Percentiles rank a stretch among this genome's conserved stretches.
Evolutionary conservation across 2,113 vertebrate species (phyloP).

Genomic region (Callaeas wilsoni): DNA sequence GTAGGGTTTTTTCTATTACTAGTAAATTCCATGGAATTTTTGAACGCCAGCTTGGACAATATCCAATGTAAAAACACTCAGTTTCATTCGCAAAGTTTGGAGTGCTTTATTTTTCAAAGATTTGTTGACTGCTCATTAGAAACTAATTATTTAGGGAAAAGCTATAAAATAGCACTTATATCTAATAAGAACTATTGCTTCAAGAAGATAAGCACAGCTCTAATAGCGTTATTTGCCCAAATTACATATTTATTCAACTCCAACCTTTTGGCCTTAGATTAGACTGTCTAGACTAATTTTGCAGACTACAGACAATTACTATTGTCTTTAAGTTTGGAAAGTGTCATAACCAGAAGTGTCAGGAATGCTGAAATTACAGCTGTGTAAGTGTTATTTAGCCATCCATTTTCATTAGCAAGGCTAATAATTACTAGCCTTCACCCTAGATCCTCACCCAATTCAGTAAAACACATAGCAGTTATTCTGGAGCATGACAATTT

Average conservation of each 20-base stretch:
- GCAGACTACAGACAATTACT: neutral
- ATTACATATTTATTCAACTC: conserved; percentile 13
- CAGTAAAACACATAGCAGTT: neutral
- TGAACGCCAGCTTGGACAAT: neutral
- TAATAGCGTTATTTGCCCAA: neutral
- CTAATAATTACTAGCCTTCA: neutral
- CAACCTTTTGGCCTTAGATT: conserved; percentile 12
- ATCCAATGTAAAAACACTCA: neutral
- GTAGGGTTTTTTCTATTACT: neutral
- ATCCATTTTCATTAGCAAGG: neutral
- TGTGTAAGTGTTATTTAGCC: neutral
- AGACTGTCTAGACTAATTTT: conserved; percentile 26
- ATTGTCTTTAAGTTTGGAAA: conserved; percentile 9
- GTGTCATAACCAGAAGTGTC: neutral
- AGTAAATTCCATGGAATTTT: neutral
- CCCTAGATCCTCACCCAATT: neutral
- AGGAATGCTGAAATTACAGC: neutral
- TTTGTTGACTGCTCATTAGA: conserved; percentile 17
- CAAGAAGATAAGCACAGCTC: neutral
- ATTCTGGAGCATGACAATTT: neutral
- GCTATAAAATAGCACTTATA: conserved; percentile 2
- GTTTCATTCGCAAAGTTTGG: neutral
- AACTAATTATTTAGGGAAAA: conserved; percentile 30
- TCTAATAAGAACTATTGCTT: neutral
- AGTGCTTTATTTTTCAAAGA: neutral